Conservation (phyloP, 2,797 vertebrate species). For the Acomys russatus region DNA sequence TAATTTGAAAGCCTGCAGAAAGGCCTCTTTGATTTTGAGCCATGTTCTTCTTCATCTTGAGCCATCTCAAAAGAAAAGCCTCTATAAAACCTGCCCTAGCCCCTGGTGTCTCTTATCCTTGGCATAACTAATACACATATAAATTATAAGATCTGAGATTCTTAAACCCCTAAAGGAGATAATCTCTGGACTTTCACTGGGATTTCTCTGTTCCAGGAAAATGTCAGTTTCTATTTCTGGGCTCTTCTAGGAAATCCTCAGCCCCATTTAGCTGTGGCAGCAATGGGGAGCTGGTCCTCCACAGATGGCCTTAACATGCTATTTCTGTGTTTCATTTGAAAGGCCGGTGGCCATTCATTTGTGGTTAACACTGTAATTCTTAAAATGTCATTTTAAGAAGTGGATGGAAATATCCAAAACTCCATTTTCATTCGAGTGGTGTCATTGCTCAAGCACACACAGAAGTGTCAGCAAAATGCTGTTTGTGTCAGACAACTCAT, state of each 20-base stretch:
- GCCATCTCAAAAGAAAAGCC: neutral
- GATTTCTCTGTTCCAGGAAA: slow-evolving; percentile 70
- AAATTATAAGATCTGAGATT: neutral
- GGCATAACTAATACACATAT: neutral
- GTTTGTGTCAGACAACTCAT: slow-evolving; percentile 79
- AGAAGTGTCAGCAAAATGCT: slow-evolving; percentile 84
- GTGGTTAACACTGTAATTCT: slow-evolving; percentile 85
- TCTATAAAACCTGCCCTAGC: neutral
- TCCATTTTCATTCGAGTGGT: slow-evolving; percentile 85
- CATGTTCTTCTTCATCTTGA: neutral
- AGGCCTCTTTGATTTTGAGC: neutral
- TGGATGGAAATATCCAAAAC: slow-evolving; percentile 80
- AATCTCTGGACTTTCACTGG: slow-evolving; percentile 24
- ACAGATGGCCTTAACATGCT: slow-evolving; percentile 47
- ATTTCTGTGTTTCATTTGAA: slow-evolving; percentile 80
- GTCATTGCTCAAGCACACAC: slow-evolving; percentile 81
- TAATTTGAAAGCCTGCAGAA: slow-evolving; percentile 34
- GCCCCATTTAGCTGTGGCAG: slow-evolving; percentile 64
- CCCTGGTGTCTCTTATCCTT: neutral
- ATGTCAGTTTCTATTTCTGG: slow-evolving; percentile 74
- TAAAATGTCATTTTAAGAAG: slow-evolving; percentile 86
- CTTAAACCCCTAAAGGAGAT: slow-evolving; percentile 50
- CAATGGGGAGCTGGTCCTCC: slow-evolving; percentile 54
- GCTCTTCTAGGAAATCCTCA: slow-evolving; percentile 73
- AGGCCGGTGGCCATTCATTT: slow-evolving; percentile 66